Base-by-base conservation (phyloP, 2,797 vertebrate species). In the Ibycter americanus region DNA sequence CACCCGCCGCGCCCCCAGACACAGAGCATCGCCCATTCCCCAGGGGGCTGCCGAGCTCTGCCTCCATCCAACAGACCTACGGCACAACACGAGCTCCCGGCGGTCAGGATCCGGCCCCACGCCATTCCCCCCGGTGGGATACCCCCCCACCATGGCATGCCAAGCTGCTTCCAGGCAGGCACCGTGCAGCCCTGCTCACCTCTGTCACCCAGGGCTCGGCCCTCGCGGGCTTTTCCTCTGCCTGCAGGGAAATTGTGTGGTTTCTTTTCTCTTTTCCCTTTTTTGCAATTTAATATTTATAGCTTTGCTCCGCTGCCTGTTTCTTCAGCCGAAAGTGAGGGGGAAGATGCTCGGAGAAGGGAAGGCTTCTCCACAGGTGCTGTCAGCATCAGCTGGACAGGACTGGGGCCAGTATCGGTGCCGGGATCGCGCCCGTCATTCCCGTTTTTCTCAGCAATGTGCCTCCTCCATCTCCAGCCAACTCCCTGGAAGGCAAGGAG, bases 1-100 rank as follows among this genome's bases (percentile, higher is more conserved):
- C 0, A 0, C 23, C 15, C 13, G 1, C 74, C 0, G 2, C 0
- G 1, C 23, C 67, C 29, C 72, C 66, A 22, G 51, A 10, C 15
- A 63, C 0, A 9, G 36, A 77, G 58, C 10, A 61, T 36, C 59
- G 46, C 59, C 46, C 68, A 4, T 11, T 40, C 22, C 54, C 51
- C 12, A 0, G 5, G 63, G 34, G 16, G 21, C 18, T 18, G 19
- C 7, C 1, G 17, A 38, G 65, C 58, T 63, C 55, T 49, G 40
- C 16, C 67, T 42, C 36, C 10, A 0, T 36, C 84, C 65, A 15
- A 47, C 9, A 3, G 9, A 46, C 46, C 78, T 3, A 31, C 0
- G 1, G 78, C 71, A 52, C 25, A 8, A 12, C 12, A 1, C 17
- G 9, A 46, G 58, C 65, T 71, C 31, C 36, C 2, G 0, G 62